Conservation (phyloP, 2,113 vertebrate genomes). For the Parotia lawesii region DNA sequence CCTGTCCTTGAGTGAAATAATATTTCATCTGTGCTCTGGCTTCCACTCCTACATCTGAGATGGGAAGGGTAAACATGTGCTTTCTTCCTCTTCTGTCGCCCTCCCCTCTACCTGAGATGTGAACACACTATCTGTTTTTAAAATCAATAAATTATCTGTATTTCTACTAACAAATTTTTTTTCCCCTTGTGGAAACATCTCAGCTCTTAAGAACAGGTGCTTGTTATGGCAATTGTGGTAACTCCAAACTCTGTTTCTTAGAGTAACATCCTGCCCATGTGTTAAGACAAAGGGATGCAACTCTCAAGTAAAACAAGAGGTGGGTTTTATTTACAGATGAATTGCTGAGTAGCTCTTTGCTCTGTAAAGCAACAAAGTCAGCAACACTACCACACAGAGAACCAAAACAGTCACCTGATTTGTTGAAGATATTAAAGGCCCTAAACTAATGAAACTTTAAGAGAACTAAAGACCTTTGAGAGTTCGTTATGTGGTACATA, state of each 20-base stretch:
- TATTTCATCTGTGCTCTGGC: not conserved
- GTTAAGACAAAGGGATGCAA: not conserved
- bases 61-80: not conserved
- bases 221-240: not conserved
- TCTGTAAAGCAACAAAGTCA: not conserved
- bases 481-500: not conserved
- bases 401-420: not conserved
- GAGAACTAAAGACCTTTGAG: not conserved
- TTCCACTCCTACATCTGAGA: not conserved
- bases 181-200: not conserved
- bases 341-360: not conserved
- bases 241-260: not conserved
- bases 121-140: not conserved
- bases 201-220: not conserved
- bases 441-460: not conserved
- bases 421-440: not conserved
- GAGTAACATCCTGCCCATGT: not conserved
- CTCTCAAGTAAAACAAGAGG: not conserved
- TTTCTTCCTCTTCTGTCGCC: not conserved
- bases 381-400: not conserved
- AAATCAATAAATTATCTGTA: not conserved
- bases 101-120: not conserved
- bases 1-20: not conserved
- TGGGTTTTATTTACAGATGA: not conserved
- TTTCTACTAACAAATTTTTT: not conserved